Conservation (phyloP, 2,113 vertebrate genomes). For the Bubo blakistoni region DNA sequence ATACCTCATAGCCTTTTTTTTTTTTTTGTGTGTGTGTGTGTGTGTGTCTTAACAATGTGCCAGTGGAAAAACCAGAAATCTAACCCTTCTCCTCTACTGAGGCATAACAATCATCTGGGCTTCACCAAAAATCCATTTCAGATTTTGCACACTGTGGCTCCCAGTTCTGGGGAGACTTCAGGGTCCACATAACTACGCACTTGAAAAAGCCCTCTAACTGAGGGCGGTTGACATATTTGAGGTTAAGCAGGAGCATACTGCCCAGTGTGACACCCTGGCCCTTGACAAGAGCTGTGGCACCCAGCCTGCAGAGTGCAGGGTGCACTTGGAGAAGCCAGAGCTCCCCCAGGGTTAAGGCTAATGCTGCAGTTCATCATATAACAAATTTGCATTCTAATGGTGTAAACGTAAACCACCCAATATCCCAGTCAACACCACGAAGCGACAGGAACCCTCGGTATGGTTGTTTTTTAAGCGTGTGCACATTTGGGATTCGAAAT, state of each 20-base stretch:
- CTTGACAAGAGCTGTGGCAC: background rate
- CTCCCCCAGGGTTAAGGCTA: background rate
- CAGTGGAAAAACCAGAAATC: background rate
- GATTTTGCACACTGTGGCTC: background rate
- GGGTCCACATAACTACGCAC: background rate
- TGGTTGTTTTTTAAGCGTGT: background rate
- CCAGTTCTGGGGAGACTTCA: background rate
- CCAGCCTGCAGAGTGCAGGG: background rate
- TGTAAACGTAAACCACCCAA: background rate
- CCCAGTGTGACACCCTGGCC: background rate
- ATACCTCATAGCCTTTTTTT: background rate
- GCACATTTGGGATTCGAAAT: background rate
- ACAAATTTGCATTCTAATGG: background rate
- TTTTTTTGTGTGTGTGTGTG: too few relatives aligned
- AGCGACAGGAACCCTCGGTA: background rate
- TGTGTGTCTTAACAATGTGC: too few relatives aligned
- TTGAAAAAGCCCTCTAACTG: background rate
- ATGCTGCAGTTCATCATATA: background rate
- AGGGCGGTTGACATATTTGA: background rate
- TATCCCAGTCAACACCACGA: rapidly evolving
- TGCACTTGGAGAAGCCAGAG: rapidly evolving
- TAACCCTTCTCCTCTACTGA: background rate
- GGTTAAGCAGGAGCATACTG: background rate
- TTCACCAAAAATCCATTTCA: background rate
- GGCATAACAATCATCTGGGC: background rate